Evolutionary conservation across 2,113 vertebrate genomes (phyloP).

Genomic region (Emydura subglobosa): DNA sequence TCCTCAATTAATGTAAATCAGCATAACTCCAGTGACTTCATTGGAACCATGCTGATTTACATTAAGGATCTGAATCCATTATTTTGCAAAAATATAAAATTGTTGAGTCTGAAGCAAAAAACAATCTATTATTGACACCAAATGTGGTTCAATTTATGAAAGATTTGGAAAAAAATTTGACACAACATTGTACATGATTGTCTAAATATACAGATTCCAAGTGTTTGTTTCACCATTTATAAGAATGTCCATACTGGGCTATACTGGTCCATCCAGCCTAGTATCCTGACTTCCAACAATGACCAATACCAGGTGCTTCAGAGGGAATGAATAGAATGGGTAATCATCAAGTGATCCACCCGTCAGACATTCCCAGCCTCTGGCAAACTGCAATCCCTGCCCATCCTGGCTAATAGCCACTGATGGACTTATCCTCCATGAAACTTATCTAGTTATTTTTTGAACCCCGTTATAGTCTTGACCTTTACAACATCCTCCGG

Average conservation of each 20-base stretch:
- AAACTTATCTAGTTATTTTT: no score
- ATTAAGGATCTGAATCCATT: background rate
- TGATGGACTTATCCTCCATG: no score
- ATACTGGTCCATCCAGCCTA: no score
- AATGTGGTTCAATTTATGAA: background rate
- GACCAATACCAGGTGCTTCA: no score
- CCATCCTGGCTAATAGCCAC: no score
- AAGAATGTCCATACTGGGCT: background rate
- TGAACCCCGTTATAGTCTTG: no score
- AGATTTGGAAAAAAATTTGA: conserved; percentile 14
- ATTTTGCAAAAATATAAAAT: conserved; percentile 1
- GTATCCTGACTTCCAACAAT: no score
- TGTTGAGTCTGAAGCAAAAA: conserved; percentile 21
- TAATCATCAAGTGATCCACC: no score
- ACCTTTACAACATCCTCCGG: no score
- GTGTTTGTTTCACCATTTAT: background rate
- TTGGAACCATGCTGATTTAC: background rate
- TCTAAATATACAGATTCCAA: conserved; percentile 15
- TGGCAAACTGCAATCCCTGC: no score
- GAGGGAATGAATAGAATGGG: no score
- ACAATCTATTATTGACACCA: background rate
- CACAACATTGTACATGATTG: background rate
- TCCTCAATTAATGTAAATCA: background rate
- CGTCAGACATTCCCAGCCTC: no score
- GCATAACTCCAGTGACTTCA: background rate